Percentiles rank a stretch among this genome's conserved stretches.
Conservation (phyloP, 1,140 invertebrate genomes). For the Brachionus asplanchnoidis region DNA sequence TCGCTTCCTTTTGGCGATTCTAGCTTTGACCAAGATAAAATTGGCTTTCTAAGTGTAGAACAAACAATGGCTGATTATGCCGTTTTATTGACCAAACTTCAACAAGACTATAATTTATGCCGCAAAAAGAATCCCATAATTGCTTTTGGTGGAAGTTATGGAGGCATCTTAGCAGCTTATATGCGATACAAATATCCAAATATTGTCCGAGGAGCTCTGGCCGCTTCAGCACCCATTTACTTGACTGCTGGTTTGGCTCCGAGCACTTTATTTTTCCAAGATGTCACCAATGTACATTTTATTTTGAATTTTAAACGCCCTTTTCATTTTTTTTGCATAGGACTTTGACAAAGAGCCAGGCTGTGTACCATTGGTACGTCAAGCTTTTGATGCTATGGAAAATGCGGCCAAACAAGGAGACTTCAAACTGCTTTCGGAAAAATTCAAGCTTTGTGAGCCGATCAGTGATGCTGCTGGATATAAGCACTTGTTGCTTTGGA, state of each 20-base stretch:
- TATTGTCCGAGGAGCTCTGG: constrained; percentile 74
- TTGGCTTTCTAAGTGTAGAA: constrained; percentile 77
- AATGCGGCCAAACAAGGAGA: constrained; percentile 10
- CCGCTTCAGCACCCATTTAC: constrained; percentile 86
- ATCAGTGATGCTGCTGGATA: constrained; percentile 28
- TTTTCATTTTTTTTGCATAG: background rate
- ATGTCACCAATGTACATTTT: constrained; percentile 24
- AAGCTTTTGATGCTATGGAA: constrained; percentile 38
- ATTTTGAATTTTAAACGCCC: background rate
- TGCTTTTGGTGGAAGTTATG: constrained; percentile 86
- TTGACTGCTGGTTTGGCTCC: constrained; percentile 29
- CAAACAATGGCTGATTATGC: constrained; percentile 93
- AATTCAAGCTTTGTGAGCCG: constrained; percentile 27
- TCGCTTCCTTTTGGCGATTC: constrained; percentile 78
- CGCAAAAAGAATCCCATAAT: constrained; percentile 69
- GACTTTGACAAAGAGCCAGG: constrained; percentile 37
- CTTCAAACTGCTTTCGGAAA: background rate
- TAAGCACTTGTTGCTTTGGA: constrained; percentile 26
- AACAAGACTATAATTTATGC: constrained; percentile 48
- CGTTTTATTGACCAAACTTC: constrained; percentile 69
- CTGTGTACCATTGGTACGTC: constrained; percentile 33
- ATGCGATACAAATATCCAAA: constrained; percentile 92
- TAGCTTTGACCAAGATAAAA: constrained; percentile 44
- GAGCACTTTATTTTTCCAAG: constrained; percentile 23
- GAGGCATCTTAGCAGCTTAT: constrained; percentile 90